Conservation (phyloP, 2,888 invertebrate genomes). For the Empis stercorea region DNA sequence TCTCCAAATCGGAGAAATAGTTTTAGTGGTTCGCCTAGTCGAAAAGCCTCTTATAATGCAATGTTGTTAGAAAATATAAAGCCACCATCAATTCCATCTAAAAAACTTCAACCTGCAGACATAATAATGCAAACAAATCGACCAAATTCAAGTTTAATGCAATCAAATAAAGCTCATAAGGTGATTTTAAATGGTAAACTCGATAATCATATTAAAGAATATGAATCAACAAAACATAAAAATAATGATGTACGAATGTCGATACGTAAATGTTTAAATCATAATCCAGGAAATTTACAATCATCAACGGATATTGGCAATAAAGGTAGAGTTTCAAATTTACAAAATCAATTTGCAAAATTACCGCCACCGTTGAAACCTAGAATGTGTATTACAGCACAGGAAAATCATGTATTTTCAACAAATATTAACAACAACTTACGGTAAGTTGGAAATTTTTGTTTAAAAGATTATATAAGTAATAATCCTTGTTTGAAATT, state of each 20-base stretch:
- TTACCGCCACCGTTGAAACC: conserved; percentile 33
- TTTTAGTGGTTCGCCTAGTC: conserved; percentile 34
- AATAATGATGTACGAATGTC: conserved; percentile 15
- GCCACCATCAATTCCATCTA: conserved; percentile 30
- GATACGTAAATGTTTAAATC: conserved; percentile 32
- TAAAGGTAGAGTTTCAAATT: not conserved
- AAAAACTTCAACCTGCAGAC: conserved; percentile 24
- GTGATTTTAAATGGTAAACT: conserved; percentile 23
- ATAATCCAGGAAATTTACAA: conserved; percentile 23
- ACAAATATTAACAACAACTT: conserved; percentile 23
- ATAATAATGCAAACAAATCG: conserved; percentile 11
- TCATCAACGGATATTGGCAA: conserved; percentile 4
- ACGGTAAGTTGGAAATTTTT: conserved; percentile 19
- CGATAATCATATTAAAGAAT: conserved; percentile 15
- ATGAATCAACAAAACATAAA: conserved; percentile 11
- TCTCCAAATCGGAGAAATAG: conserved; percentile 35
- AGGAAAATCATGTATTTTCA: conserved; percentile 6
- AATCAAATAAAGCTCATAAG: conserved; percentile 22
- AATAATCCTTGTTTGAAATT: too few species aligned
- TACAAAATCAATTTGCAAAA: conserved; percentile 10
- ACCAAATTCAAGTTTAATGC: conserved; percentile 21
- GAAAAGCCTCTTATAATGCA: conserved; percentile 21
- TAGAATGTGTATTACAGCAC: conserved; percentile 21
- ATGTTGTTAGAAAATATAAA: conserved; percentile 15
- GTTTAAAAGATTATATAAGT: too few species aligned